These are phyloP conservation scores for Bombus terrestris DNA, from an alignment of 1,140 invertebrate genomes.

Conservation along the genomic window DNA sequence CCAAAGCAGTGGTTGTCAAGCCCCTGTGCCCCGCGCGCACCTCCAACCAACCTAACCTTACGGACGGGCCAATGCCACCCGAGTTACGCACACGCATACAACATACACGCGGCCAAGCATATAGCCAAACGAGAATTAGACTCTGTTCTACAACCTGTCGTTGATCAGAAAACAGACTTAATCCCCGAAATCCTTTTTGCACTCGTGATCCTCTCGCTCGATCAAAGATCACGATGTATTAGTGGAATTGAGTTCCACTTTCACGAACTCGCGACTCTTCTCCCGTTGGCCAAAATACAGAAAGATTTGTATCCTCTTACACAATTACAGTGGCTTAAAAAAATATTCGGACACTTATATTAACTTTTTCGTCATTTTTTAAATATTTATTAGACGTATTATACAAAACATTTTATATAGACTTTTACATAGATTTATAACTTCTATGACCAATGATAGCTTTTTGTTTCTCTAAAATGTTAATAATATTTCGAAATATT, in stretches of 20 bases:
- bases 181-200: slow-evolving; percentile 15
- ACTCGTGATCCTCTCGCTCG: background rate
- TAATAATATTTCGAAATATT: background rate
- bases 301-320: background rate
- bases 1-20: slow-evolving; percentile 76
- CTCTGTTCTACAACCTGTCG: slow-evolving; percentile 25
- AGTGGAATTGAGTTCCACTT: slow-evolving; percentile 2
- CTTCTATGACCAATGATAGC: background rate
- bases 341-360: background rate
- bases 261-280: background rate
- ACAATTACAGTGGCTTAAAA: background rate
- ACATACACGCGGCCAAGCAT: too few species aligned
- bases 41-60: slow-evolving; percentile 36
- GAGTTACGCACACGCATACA: slow-evolving; percentile 22
- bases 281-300: slow-evolving; percentile 2
- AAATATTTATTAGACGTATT: background rate
- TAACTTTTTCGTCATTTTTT: too few species aligned
- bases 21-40: slow-evolving; percentile 22
- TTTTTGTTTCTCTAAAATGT: background rate
- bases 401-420: background rate
- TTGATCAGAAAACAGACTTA: background rate
- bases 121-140: slow-evolving; percentile 38
- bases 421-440: background rate
- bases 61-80: slow-evolving; percentile 41
- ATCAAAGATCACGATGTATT: background rate